Evolutionary conservation across 1,140 invertebrate genomes (phyloP), one percentile per base, ranked within the genome.

Genomic region (Lepidurus apus): DNA sequence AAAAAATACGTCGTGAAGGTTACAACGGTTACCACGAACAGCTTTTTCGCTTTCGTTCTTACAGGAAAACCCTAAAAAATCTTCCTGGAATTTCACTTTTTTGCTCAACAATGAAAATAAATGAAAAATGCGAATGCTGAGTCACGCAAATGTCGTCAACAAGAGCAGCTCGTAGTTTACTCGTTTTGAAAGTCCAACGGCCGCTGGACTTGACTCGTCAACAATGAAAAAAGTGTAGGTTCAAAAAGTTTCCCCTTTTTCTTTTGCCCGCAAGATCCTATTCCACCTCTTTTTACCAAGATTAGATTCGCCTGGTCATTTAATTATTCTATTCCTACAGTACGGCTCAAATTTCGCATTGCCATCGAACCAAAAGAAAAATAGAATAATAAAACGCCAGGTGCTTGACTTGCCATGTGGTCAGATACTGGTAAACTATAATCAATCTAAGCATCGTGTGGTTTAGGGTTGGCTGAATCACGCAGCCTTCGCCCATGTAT

Each of bases 111-210:
- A 11, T 21, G 17, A 11, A 10, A 47, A 47, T 17, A 47, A 47
- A 47, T 47, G 2, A 65, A 65, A 65, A 65, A 65, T 65, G 8
- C 8, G 53, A 65, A 9, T 65, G 53, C 53, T 65, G 53, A 65
- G 17, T 65, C 53, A 65, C 21, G 4, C 53, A 65, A 65, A 21
- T 65, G 53, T 65, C 53, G 1, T 65, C 53, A 65, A 65, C 13
- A 65, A 65, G 53, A 65, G 53, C 53, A 65, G 53, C 21, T 65
- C 17, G 53, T 65, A 65, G 53, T 65, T 65, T 65, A 65, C 53
- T 65, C 53, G 17, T 65, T 65, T 21, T 65, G 17, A 13, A 65
- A 17, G 53, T 21, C 21, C 53, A 13, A 65, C 53, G 53, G 21
- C 17, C 17, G 13, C 53, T 65, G 53, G 21, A 21, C 21, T 65